These are phyloP conservation scores for Cheiracanthium punctorium DNA, from an alignment of 2,888 invertebrate genomes.

Conservation along the genomic window DNA sequence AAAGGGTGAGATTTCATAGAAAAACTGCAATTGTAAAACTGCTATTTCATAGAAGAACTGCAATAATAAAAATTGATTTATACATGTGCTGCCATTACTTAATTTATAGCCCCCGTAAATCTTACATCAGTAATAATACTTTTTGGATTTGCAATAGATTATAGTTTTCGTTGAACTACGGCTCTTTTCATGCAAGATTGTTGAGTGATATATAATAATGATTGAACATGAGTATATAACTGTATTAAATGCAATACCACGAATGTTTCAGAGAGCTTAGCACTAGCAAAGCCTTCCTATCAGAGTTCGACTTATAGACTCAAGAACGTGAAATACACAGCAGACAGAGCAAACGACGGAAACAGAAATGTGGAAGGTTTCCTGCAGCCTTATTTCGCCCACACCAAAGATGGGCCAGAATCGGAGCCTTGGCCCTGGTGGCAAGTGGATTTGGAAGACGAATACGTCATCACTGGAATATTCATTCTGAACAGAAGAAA, in stretches of 20 bases:
- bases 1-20: too few species aligned
- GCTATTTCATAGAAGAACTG: too few species aligned
- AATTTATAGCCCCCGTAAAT: too few species aligned
- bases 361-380: slow-evolving; percentile 69
- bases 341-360: slow-evolving; percentile 71
- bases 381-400: slow-evolving; percentile 67
- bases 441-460: slow-evolving; percentile 71
- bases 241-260: not conserved
- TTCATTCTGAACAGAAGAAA: slow-evolving; percentile 70
- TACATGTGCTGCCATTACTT: too few species aligned
- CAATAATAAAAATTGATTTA: too few species aligned
- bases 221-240: too few species aligned
- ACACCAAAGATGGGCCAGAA: slow-evolving; percentile 67
- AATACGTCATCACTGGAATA: slow-evolving; percentile 70
- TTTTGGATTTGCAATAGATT: too few species aligned
- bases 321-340: slow-evolving; percentile 71
- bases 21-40: too few species aligned
- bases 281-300: slow-evolving; percentile 68
- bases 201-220: too few species aligned
- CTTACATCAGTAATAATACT: too few species aligned
- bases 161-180: too few species aligned
- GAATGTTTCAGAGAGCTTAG: slow-evolving; percentile 61
- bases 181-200: too few species aligned
- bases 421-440: slow-evolving; percentile 71
- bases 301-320: slow-evolving; percentile 72